phyloP scores from a whole-genome alignment of 2,888 invertebrate genomes.

The Apodemia zela region DNA sequence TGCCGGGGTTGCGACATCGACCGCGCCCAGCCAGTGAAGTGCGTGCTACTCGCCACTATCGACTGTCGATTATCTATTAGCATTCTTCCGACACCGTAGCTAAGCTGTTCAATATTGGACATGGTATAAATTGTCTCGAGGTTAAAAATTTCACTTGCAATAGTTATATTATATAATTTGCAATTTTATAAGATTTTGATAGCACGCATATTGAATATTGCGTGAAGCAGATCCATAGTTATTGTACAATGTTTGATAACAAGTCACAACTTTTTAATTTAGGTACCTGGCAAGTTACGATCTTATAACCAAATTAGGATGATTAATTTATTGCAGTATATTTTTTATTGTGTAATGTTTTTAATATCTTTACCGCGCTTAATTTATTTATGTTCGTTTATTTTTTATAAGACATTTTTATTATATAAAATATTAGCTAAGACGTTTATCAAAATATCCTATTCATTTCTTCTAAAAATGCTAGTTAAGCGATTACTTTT shows the following conservation, averaged over 20 bases:
- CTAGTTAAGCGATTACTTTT: no score
- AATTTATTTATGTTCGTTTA: no score
- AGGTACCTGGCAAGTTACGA: no score
- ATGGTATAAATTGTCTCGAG: conserved; percentile 15
- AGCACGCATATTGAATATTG: neutral
- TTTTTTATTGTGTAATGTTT: no score
- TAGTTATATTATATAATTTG: conserved; percentile 2
- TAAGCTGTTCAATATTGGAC: conserved; percentile 24
- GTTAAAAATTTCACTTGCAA: conserved; percentile 7
- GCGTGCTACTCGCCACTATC: conserved; percentile 44
- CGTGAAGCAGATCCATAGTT: neutral
- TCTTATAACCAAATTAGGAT: no score
- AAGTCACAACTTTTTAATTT: no score
- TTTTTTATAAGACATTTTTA: no score
- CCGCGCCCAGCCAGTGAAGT: conserved; percentile 61
- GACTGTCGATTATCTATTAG: conserved; percentile 38
- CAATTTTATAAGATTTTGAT: neutral
- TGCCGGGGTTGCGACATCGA: conserved; percentile 60
- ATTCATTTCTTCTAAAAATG: no score
- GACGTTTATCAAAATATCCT: no score
- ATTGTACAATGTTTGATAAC: neutral
- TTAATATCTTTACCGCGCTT: no score
- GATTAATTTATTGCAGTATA: no score
- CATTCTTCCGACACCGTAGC: conserved; percentile 22
- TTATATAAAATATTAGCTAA: no score